Percentiles rank a stretch among this genome's conserved stretches.
Evolutionary conservation across 2,888 invertebrate genomes (phyloP).

Genomic region (Adelphocoris suturalis): DNA sequence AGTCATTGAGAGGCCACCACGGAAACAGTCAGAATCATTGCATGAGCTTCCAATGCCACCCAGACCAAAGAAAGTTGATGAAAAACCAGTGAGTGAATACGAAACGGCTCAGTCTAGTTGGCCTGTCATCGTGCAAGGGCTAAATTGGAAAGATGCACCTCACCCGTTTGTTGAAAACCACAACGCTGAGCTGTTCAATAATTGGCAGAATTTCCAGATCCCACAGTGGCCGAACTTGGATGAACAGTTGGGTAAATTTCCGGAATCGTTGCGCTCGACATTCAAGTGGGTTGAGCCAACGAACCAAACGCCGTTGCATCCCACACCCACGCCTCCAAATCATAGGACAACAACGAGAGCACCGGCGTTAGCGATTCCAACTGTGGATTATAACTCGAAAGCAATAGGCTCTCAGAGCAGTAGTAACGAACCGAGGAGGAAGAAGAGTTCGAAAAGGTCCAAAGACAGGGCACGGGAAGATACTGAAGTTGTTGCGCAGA

Average conservation of each 20-base stretch:
- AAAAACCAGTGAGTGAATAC: conserved; percentile 57
- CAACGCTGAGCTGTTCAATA: neutral
- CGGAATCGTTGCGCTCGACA: conserved; percentile 37
- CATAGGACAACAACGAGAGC: conserved; percentile 6
- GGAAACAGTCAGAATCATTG: conserved; percentile 8
- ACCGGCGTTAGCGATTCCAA: conserved; percentile 4
- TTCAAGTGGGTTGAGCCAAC: conserved; percentile 64
- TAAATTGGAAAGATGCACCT: conserved; percentile 53
- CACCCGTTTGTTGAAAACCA: conserved; percentile 45
- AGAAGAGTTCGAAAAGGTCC: conserved; percentile 50
- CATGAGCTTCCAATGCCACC: conserved; percentile 18
- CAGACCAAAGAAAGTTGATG: conserved; percentile 11
- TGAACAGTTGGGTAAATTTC: conserved; percentile 55
- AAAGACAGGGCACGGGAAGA: conserved; percentile 30
- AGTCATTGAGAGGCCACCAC: neutral
- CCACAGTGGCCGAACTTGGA: conserved; percentile 60
- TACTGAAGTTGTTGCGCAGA: conserved; percentile 56
- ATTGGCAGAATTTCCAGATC: conserved; percentile 58
- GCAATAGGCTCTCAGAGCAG: conserved; percentile 8
- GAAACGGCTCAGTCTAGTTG: conserved; percentile 38
- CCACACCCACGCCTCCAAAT: conserved; percentile 29
- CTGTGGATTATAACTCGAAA: conserved; percentile 15
- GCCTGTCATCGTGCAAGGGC: conserved; percentile 51
- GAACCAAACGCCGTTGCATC: conserved; percentile 57
- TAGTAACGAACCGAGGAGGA: conserved; percentile 9